Evolutionary conservation across 37 sponge, comb jelly and placozoan species (phyloP).

Genomic region (Crambe crambe): DNA sequence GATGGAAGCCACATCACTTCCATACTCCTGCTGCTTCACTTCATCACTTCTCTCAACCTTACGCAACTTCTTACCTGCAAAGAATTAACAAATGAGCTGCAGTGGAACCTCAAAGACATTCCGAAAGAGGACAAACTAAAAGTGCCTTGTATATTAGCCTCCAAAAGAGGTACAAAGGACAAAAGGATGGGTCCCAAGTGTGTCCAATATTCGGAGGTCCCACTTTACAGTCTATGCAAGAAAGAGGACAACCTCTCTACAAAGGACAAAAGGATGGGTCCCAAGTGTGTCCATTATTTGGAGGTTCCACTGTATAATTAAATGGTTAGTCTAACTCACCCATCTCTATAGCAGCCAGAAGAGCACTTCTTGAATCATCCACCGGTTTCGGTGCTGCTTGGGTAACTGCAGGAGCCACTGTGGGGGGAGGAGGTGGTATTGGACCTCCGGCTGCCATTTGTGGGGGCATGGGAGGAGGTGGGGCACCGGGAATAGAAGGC

Average conservation of each 20-base stretch:
- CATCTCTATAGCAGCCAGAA: constrained; percentile 48
- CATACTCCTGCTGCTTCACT: constrained; percentile 41
- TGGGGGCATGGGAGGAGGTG: constrained; percentile 41
- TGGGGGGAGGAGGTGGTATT: constrained; percentile 40
- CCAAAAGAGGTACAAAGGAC: no score
- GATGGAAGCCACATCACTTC: constrained; percentile 88
- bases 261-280: not conserved
- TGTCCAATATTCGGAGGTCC: no score
- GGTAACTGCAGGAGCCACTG: constrained; percentile 13
- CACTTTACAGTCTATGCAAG: no score
- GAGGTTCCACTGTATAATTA: no score
- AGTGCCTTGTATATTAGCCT: no score
- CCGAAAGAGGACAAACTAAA: no score
- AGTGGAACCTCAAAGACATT: no score
- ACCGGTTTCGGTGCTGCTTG: constrained; percentile 24
- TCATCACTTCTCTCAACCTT: constrained; percentile 77
- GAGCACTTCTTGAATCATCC: constrained; percentile 27
- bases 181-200: no score
- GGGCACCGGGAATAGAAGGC: not conserved
- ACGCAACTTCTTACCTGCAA: constrained; percentile 58
- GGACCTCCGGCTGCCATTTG: not conserved
- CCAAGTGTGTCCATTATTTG: not conserved
- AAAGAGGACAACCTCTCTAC: not conserved
- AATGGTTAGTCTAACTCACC: constrained; percentile 26
- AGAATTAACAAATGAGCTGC: not conserved